Evolutionary conservation across 2,888 invertebrate genomes (phyloP).

Genomic region (Ariolimax columbianus): DNA sequence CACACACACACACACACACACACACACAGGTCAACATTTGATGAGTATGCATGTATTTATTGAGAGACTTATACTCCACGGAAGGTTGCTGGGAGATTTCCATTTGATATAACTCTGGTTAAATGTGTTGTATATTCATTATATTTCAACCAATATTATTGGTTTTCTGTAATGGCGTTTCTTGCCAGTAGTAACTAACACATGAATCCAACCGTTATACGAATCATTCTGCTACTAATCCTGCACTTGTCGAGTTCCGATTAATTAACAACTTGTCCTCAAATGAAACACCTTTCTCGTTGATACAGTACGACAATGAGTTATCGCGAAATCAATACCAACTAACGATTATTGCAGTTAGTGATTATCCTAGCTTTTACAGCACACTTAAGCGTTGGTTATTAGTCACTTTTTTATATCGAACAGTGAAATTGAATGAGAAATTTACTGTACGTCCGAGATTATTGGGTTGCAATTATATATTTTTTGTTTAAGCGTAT

Average conservation of each 20-base stretch:
- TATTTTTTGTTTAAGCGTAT: no score
- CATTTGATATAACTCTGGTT: no score
- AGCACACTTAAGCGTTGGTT: neutral
- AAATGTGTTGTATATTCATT: no score
- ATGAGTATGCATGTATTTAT: no score
- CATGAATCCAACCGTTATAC: neutral
- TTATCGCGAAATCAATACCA: neutral
- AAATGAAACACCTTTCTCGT: neutral
- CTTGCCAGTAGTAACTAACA: no score
- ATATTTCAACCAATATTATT: no score
- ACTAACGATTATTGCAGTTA: neutral
- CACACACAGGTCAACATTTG: no score
- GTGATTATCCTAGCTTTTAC: neutral
- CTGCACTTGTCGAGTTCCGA: neutral
- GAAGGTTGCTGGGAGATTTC: no score
- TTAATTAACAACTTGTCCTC: neutral
- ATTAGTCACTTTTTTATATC: conserved; percentile 2
- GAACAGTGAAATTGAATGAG: neutral
- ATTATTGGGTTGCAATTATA: neutral
- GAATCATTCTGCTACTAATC: neutral
- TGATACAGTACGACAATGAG: neutral
- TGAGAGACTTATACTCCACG: no score
- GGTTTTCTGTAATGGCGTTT: no score
- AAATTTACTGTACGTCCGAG: neutral
- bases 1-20: no score